Conservation (phyloP, 2,888 invertebrate species). For the Seladonia tumulorum region DNA sequence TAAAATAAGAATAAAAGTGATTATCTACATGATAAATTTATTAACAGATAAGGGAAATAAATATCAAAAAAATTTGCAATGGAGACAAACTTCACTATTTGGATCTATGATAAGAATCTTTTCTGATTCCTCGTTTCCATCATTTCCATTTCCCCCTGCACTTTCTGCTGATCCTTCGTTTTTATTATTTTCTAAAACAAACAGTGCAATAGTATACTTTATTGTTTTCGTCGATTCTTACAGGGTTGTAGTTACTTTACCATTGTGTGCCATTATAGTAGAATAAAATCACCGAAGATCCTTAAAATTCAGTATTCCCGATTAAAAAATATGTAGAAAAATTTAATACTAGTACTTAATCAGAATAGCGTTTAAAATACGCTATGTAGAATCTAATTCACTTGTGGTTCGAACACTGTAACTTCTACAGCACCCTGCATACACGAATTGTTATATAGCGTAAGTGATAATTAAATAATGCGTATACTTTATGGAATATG, state of each 20-base stretch:
- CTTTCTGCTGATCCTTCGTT: slow-evolving; percentile 75
- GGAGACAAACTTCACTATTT: slow-evolving; percentile 84
- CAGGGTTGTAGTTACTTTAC: slow-evolving; percentile 41
- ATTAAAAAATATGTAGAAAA: slow-evolving; percentile 2
- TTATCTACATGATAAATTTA: slow-evolving; percentile 20
- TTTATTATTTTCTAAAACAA: slow-evolving; percentile 74
- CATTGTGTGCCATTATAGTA: slow-evolving; percentile 65
- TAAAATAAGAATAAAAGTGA: slow-evolving; percentile 67
- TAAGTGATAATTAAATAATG: slow-evolving; percentile 22
- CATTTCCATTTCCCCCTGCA: slow-evolving; percentile 72
- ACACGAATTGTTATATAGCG: not conserved
- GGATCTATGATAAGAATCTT: slow-evolving; percentile 89
- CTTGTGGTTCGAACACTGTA: not conserved
- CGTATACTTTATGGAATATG: not conserved
- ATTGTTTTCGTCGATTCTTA: not conserved
- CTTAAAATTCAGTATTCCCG: not conserved
- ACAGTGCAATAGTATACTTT: slow-evolving; percentile 11
- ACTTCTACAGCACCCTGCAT: not conserved
- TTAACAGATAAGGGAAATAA: not conserved
- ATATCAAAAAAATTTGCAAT: slow-evolving; percentile 24
- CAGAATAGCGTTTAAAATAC: not conserved
- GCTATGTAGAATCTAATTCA: not conserved
- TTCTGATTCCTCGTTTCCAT: slow-evolving; percentile 84
- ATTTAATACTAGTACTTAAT: not conserved
- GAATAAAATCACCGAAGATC: not conserved